Percentiles rank a stretch among this genome's conserved stretches.
These are phyloP conservation scores for Cyclargus thomasi DNA, from an alignment of 1,140 invertebrate genomes.

Conservation along the genomic window DNA sequence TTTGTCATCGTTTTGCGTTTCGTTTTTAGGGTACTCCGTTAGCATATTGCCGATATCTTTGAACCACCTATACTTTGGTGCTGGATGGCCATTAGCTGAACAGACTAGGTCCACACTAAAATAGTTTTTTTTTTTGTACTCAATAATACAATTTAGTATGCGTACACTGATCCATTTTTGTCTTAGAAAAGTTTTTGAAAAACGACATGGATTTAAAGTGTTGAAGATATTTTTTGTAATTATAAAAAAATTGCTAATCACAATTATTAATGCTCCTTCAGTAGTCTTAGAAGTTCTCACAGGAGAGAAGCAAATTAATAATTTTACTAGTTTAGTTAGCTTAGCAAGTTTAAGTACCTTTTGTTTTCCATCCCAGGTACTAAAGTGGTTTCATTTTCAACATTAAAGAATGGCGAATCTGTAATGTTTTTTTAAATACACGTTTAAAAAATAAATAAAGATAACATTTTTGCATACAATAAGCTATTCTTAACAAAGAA, in stretches of 20 bases:
- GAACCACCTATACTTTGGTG: conserved; percentile 50
- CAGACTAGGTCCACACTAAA: conserved; percentile 51
- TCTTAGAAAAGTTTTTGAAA: no score
- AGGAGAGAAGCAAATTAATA: no score
- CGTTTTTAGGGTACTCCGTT: conserved; percentile 37
- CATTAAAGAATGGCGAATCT: conserved; percentile 46
- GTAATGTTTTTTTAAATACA: conserved; percentile 25
- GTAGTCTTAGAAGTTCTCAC: no score
- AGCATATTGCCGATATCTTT: conserved; percentile 35
- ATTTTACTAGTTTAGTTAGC: no score
- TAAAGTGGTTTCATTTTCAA: conserved; percentile 36
- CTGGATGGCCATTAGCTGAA: conserved; percentile 40
- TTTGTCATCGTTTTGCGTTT: conserved; percentile 36
- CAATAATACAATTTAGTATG: neutral
- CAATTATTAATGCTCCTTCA: no score
- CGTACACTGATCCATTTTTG: no score
- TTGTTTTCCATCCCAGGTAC: conserved; percentile 42
- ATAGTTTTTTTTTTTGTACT: conserved; percentile 16
- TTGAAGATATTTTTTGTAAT: no score
- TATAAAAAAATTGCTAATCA: no score
- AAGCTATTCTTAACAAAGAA: neutral
- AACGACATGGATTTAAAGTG: no score
- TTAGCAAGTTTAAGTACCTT: conserved; percentile 37
- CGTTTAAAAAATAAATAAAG: neutral
- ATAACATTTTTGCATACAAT: neutral